Conservation (phyloP, 2,888 invertebrate species). For the Andrena camellia region DNA sequence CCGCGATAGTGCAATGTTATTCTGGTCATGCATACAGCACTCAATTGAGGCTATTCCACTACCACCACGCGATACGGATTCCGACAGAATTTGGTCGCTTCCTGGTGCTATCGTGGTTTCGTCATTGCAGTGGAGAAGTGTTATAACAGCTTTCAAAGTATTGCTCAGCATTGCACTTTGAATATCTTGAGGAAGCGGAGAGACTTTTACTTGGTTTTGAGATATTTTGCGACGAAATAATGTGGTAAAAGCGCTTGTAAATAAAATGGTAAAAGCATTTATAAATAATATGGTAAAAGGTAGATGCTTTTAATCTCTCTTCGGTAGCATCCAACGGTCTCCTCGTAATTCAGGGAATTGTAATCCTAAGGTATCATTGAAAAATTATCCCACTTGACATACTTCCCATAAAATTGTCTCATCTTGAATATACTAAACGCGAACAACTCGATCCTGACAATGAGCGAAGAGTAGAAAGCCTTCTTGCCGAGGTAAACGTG, state of each 20-base stretch:
- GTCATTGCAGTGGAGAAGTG: constrained; percentile 13
- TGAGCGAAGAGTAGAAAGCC: constrained; percentile 2
- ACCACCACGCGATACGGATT: constrained; percentile 29
- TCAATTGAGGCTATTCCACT: constrained; percentile 31
- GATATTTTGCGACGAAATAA: no score
- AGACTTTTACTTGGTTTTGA: no score
- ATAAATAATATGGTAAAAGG: no score
- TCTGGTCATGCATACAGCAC: constrained; percentile 17
- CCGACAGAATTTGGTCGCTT: constrained; percentile 35
- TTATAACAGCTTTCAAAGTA: neutral
- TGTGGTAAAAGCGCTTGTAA: no score
- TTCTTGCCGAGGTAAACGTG: constrained; percentile 16
- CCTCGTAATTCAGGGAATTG: no score
- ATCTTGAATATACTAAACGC: constrained; percentile 2
- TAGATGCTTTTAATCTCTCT: no score
- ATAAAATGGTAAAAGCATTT: no score
- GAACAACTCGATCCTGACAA: neutral
- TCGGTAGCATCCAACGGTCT: no score
- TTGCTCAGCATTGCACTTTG: neutral
- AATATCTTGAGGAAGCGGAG: neutral
- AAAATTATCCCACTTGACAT: neutral
- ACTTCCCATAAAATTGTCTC: neutral
- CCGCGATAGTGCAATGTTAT: constrained; percentile 22
- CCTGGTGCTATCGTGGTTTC: constrained; percentile 2
- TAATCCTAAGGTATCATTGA: no score